Evolutionary conservation across 2,888 invertebrate species (phyloP).

Genomic region (Girardia tigrina): DNA sequence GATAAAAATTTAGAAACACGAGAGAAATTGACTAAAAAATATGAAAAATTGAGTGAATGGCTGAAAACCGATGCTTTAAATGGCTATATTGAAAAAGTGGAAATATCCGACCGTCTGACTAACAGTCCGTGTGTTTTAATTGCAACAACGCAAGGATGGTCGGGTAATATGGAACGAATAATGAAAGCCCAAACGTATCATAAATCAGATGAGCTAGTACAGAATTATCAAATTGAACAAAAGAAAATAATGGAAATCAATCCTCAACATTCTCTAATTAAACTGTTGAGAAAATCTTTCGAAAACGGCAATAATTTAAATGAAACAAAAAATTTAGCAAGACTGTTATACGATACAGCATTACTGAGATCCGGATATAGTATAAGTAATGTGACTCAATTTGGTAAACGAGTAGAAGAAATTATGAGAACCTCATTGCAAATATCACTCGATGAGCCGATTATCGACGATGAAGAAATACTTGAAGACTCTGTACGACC

Average conservation of each 20-base stretch:
- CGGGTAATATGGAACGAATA: conserved; percentile 94
- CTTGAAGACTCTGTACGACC: neutral
- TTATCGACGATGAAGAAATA: conserved; percentile 37
- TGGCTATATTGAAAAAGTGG: conserved; percentile 65
- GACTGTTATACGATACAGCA: conserved; percentile 63
- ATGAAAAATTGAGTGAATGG: conserved; percentile 80
- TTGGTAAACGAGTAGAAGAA: conserved; percentile 74
- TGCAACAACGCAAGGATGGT: conserved; percentile 92
- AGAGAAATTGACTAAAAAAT: conserved; percentile 64
- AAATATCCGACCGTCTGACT: conserved; percentile 70
- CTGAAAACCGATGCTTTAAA: conserved; percentile 66
- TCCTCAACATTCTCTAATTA: conserved; percentile 84
- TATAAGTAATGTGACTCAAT: conserved; percentile 69
- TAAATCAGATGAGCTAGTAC: conserved; percentile 71
- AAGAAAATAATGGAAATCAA: conserved; percentile 94
- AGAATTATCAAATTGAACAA: conserved; percentile 38
- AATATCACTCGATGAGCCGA: conserved; percentile 40
- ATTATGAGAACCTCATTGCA: conserved; percentile 60
- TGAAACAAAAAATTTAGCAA: conserved; percentile 68
- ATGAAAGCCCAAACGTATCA: conserved; percentile 79
- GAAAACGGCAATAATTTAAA: conserved; percentile 55
- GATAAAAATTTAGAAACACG: conserved; percentile 58
- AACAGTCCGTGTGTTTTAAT: conserved; percentile 88
- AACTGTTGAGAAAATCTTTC: conserved; percentile 71
- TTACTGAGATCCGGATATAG: conserved; percentile 80